These are phyloP conservation scores for Brachystomella parvula DNA, from an alignment of 1,140 invertebrate genomes.

Conservation along the genomic window DNA sequence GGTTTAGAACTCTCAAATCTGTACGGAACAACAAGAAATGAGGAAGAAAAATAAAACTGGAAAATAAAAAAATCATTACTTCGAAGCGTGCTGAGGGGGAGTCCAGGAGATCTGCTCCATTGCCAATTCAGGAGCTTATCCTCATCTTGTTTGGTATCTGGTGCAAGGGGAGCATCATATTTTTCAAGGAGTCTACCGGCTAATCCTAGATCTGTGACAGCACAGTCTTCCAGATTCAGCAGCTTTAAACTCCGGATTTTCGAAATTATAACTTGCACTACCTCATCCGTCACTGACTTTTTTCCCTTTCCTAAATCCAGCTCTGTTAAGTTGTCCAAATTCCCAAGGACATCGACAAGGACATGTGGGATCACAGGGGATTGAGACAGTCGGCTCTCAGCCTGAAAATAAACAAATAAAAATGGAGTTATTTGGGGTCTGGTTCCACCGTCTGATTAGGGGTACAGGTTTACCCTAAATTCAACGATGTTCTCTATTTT, in stretches of 20 bases:
- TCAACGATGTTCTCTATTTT: not conserved
- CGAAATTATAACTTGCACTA: not conserved
- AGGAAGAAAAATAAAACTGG: not conserved
- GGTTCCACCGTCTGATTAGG: not conserved
- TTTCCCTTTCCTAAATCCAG: not conserved
- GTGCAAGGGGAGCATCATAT: no score
- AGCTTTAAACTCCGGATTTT: not conserved
- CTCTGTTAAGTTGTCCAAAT: not conserved
- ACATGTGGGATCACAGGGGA: not conserved
- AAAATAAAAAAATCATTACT: not conserved
- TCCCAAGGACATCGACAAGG: not conserved
- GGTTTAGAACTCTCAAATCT: no score
- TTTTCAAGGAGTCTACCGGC: not conserved
- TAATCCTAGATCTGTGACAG: not conserved
- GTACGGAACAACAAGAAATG: no score
- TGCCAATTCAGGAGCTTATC: no score
- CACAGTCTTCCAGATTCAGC: not conserved
- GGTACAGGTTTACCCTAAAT: not conserved
- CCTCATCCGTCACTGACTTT: not conserved
- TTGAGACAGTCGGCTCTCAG: not conserved
- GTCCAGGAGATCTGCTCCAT: no score
- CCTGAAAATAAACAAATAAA: not conserved
- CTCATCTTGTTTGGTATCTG: no score
- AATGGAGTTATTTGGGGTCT: not conserved
- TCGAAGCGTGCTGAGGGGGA: no score